Base-by-base conservation (phyloP, 2,797 vertebrate species). In the Sebastes iracundus region DNA sequence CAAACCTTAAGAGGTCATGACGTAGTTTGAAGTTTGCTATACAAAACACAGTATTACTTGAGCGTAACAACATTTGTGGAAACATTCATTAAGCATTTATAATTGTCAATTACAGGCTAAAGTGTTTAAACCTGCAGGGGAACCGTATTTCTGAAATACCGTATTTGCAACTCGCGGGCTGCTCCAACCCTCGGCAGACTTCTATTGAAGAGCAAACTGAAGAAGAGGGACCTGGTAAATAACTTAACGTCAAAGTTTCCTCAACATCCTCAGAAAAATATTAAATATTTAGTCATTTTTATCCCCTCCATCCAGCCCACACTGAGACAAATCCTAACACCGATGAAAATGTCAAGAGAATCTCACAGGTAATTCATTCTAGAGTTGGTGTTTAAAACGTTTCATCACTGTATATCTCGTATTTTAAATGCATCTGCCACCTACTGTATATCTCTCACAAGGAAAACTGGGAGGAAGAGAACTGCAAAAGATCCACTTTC, bases 121-220 rank as follows among this genome's bases (percentile, higher is more conserved):
- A 90, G 84, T 86, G 95, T 88, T 93, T 98, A 90, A 97, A 97
- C 87, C 93, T 98, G 68, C 94, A 97, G 83, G 88, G 93, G 76
- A 98, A 98, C 78, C 52, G 28, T 75, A 96, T 98, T 83, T 94
- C 90, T 60, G 93, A 95, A 80, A 93, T 97, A 12, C 97, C 97
- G 0, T 96, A 94, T 84, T 83, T 97, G 78, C 93, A 92, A 46
- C 87, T 92, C 53, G 83, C 74, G 69, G 76, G 16, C n/a, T 22
- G 23, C 28, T 74, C 70, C 20, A 63, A 83, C 32, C 46, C 78
- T 62, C n/a, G n/a, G 13, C 71, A 75, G 33, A 78, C 56, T 25
- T 70, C 72, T 52, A 20, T 5, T 63, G 66, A 84, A 79, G 64
- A 71, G 16, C 67, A 20, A 23, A n/a, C 12, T 8, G 74, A 83